These are phyloP conservation scores for Cheilosia impressa DNA, from an alignment of 2,888 invertebrate species.

Conservation along the genomic window DNA sequence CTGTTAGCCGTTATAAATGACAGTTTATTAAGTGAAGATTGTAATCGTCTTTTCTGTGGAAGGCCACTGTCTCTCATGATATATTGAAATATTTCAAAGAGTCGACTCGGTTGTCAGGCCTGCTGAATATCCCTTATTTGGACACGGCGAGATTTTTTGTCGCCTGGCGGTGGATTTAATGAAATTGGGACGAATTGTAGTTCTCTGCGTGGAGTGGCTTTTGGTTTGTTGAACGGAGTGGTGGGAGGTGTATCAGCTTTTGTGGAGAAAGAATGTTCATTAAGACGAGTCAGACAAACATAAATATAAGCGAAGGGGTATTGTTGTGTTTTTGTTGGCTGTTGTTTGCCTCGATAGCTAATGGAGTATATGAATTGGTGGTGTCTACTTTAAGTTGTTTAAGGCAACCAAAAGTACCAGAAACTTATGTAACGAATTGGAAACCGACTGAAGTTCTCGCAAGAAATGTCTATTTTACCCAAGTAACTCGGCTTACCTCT, in stretches of 20 bases:
- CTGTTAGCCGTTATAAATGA: conserved; percentile 72
- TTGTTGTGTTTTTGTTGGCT: not conserved
- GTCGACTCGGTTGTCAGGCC: not conserved
- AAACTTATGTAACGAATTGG: no score
- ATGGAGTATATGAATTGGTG: no score
- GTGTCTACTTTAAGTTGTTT: no score
- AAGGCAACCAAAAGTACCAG: no score
- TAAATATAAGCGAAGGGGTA: not conserved
- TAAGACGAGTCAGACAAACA: conserved; percentile 10
- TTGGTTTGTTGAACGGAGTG: not conserved
- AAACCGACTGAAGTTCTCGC: no score
- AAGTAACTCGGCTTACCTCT: no score
- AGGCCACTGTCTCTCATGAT: conserved; percentile 47
- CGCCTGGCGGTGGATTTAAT: conserved; percentile 27
- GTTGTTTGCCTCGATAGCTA: no score
- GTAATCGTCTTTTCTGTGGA: conserved; percentile 60
- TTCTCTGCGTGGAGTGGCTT: conserved; percentile 1
- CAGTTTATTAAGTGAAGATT: conserved; percentile 73
- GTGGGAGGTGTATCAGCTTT: not conserved
- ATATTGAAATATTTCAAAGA: conserved; percentile 45
- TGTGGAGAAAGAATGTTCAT: not conserved
- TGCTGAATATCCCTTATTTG: conserved; percentile 1
- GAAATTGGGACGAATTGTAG: conserved; percentile 19
- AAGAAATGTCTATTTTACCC: no score
- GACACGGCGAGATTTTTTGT: conserved; percentile 11